Evolutionary conservation across 2,113 vertebrate species (phyloP).

Genomic region (Microtus richardsoni): DNA sequence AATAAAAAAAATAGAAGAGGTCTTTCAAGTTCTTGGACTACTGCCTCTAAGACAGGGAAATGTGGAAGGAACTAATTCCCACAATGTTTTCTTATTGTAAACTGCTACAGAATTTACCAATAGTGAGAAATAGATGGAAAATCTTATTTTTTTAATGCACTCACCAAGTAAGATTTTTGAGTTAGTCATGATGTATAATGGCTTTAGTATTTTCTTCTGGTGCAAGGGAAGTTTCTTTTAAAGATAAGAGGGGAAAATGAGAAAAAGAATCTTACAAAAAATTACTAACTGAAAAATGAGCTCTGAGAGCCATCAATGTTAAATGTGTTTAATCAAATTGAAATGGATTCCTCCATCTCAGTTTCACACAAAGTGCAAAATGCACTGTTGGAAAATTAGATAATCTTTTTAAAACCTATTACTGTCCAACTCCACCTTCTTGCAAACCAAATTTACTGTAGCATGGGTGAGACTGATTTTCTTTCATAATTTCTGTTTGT

Average conservation of each 20-base stretch:
- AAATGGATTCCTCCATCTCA: conserved; percentile 59
- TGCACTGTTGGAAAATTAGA: conserved; percentile 67
- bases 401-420: conserved; percentile 75
- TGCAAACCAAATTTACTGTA: conserved; percentile 69
- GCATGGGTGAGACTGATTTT: conserved; percentile 57
- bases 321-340: conserved; percentile 70
- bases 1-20: background rate
- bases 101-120: background rate
- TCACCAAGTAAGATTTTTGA: background rate
- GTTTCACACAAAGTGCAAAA: conserved; percentile 67
- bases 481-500: conserved; percentile 55
- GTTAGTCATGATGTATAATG: background rate
- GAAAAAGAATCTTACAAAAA: conserved; percentile 44
- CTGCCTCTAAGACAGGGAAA: background rate
- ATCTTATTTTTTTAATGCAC: background rate
- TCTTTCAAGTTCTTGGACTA: background rate
- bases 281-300: conserved; percentile 50
- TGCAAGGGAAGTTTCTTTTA: background rate
- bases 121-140: background rate
- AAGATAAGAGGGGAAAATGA: background rate
- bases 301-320: conserved; percentile 26
- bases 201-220: conserved; percentile 5
- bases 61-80: background rate
- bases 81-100: background rate
- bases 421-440: conserved; percentile 54